A percentile compares a stretch with the other conserved stretches of the same genome.
phyloP scores from a whole-genome alignment of 2,888 invertebrate species.

The Andricus quercusramuli region DNA sequence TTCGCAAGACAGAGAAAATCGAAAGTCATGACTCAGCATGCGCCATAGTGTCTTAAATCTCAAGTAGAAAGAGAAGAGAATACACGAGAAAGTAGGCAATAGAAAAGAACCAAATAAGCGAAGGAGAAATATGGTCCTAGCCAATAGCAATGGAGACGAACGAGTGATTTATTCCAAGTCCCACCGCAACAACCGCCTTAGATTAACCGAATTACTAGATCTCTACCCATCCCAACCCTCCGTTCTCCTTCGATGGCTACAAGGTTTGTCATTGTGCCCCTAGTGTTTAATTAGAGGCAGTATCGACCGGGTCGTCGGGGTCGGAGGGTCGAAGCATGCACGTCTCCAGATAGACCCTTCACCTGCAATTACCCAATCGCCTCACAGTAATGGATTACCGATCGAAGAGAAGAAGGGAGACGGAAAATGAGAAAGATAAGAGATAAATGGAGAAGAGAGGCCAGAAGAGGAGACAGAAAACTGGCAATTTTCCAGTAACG shows the following conservation, averaged over 20 bases:
- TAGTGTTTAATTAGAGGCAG: conserved; percentile 75
- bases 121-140: not conserved
- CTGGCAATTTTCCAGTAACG: too few species aligned
- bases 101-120: not conserved
- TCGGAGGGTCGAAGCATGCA: conserved; percentile 61
- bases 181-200: conserved; percentile 66
- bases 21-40: conserved; percentile 34
- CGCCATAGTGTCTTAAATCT: not conserved
- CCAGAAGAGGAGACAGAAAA: not conserved
- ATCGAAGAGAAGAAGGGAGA: conserved; percentile 53
- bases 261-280: conserved; percentile 73
- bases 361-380: conserved; percentile 76
- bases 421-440: conserved; percentile 40
- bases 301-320: conserved; percentile 68
- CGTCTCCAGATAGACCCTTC: conserved; percentile 72
- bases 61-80: not conserved
- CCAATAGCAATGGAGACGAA: conserved; percentile 29
- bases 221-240: conserved; percentile 52
- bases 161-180: conserved; percentile 36
- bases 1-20: conserved; percentile 4
- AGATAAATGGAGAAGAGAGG: conserved; percentile 34
- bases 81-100: not conserved
- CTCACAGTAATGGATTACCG: conserved; percentile 75
- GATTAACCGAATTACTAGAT: conserved; percentile 73
- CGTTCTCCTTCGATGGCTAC: conserved; percentile 20